A percentile compares a stretch with the other conserved stretches of the same genome.
These are phyloP conservation scores for Phenganax subtilis DNA, from an alignment of 92 coral and sea anemone genomes.

Conservation along the genomic window DNA sequence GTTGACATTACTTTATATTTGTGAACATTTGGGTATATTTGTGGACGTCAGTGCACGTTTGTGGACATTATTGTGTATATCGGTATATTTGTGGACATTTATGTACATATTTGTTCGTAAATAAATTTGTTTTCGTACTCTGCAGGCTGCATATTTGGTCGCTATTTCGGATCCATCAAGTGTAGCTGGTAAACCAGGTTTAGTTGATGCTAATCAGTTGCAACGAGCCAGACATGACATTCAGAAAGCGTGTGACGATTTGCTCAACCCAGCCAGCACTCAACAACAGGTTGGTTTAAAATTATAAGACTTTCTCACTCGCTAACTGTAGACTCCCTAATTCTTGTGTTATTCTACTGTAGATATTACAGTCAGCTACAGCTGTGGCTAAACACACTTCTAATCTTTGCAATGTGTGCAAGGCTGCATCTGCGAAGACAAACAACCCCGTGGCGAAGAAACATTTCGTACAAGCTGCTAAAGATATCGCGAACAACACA, in stretches of 20 bases:
- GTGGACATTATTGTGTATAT: too few relatives aligned
- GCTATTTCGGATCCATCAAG: conserved; percentile 98
- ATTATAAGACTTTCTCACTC: not conserved
- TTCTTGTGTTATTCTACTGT: not conserved
- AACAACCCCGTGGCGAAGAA: conserved; percentile 88
- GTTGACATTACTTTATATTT: too few relatives aligned
- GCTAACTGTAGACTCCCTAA: not conserved
- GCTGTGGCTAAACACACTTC: conserved; percentile 98
- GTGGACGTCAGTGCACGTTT: too few relatives aligned
- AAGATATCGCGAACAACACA: conserved; percentile 97
- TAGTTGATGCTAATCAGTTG: conserved; percentile 87
- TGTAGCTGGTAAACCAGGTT: conserved; percentile 94
- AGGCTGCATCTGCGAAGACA: conserved; percentile 95
- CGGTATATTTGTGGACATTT: too few relatives aligned
- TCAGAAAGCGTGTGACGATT: conserved; percentile 74
- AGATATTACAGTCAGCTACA: conserved; percentile 93
- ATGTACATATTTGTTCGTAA: not conserved
- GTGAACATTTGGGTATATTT: too few relatives aligned
- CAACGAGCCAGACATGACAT: conserved; percentile 87
- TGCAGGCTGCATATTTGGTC: conserved; percentile 91
- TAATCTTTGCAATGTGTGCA: conserved; percentile 95
- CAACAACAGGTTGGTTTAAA: conserved; percentile 72
- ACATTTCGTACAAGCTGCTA: conserved; percentile 97
- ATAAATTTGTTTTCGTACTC: not conserved
- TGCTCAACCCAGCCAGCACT: conserved; percentile 75